Conservation (phyloP, 2,113 vertebrate genomes). For the Thalassarche chlororhynchos region DNA sequence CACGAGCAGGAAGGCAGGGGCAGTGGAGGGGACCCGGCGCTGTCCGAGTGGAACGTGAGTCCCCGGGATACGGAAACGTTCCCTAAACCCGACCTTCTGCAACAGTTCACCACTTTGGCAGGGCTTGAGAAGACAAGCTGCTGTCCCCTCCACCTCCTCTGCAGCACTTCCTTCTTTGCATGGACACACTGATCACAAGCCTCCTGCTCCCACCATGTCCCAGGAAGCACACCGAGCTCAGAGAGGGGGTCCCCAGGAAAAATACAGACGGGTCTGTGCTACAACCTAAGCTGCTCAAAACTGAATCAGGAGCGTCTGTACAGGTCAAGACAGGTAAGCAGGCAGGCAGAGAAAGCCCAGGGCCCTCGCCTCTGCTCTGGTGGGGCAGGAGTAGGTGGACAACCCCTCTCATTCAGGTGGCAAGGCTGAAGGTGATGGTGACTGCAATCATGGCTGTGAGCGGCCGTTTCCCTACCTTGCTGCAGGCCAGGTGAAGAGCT, state of each 20-base stretch:
- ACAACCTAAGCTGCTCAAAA: not conserved
- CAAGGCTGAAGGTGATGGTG: not conserved
- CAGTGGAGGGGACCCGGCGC: not conserved
- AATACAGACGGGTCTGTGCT: not conserved
- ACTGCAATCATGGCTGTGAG: fast-evolving
- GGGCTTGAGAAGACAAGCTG: not conserved
- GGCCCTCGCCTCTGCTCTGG: not conserved
- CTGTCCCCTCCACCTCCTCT: not conserved
- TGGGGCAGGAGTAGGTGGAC: fast-evolving
- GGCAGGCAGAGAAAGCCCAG: not conserved
- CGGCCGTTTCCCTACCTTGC: conserved; percentile 78
- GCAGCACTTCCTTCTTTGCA: not conserved
- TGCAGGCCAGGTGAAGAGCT: conserved; percentile 97
- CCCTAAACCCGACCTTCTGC: not conserved
- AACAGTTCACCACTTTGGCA: fast-evolving
- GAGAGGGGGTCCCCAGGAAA: not conserved
- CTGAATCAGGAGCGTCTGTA: fast-evolving
- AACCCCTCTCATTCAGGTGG: not conserved
- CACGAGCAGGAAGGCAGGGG: too few species aligned
- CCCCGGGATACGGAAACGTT: fast-evolving
- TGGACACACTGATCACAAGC: fast-evolving
- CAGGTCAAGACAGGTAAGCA: not conserved
- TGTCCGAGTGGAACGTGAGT: fast-evolving
- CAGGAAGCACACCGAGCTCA: not conserved
- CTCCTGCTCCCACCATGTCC: not conserved